A percentile compares a stretch with the other conserved stretches of the same genome.
Conservation (phyloP, 2,113 vertebrate genomes). For the Lucifuga dentata region DNA sequence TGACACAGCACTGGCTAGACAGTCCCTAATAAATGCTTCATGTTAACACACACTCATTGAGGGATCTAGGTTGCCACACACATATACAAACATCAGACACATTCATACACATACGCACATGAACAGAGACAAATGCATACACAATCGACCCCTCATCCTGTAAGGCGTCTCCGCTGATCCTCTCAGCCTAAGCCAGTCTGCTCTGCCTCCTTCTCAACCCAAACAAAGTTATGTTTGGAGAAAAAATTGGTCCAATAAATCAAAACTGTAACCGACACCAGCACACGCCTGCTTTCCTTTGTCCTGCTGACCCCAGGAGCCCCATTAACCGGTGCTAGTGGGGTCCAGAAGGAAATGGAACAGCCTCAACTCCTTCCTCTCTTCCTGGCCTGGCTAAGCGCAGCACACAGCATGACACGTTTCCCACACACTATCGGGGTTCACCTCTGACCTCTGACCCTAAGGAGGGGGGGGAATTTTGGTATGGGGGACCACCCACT, state of each 20-base stretch:
- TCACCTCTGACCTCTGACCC: constrained; percentile 82
- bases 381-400: constrained; percentile 1
- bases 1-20: constrained; percentile 63
- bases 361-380: constrained; percentile 55
- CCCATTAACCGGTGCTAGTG: constrained; percentile 51
- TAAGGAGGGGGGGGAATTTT: constrained; percentile 38
- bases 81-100: constrained; percentile 55
- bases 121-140: constrained; percentile 55
- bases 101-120: constrained; percentile 50
- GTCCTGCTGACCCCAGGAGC: constrained; percentile 63
- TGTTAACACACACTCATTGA: constrained; percentile 57
- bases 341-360: constrained; percentile 49
- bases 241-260: constrained; percentile 78
- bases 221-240: constrained; percentile 71
- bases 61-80: constrained; percentile 62
- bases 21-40: constrained; percentile 71
- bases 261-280: constrained; percentile 72
- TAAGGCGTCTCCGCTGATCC: constrained; percentile 72
- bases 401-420: constrained; percentile 63
- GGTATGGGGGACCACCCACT: constrained; percentile 79
- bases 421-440: constrained; percentile 81
- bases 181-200: constrained; percentile 66
- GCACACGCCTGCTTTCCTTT: constrained; percentile 51
- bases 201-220: constrained; percentile 60
- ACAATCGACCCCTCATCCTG: constrained; percentile 56